phyloP scores from a whole-genome alignment of 2,797 vertebrate species.

The Leucoraja ocellata region DNA sequence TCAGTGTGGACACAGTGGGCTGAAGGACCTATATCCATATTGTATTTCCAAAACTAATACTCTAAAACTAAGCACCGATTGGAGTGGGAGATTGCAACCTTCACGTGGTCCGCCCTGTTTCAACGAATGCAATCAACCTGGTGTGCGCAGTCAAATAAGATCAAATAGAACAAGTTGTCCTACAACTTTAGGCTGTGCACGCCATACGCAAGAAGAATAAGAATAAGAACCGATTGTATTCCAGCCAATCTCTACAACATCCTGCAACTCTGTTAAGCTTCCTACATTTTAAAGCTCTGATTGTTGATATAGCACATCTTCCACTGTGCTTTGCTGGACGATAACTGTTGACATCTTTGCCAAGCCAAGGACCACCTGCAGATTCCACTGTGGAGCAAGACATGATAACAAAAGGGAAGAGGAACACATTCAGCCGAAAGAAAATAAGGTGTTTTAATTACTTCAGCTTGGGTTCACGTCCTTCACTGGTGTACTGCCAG shows the following conservation, averaged over 20 bases:
- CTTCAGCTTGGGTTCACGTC: conserved; percentile 94
- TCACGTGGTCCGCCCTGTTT: too few relatives aligned
- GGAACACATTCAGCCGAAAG: conserved; percentile 47
- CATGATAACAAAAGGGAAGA: conserved; percentile 20
- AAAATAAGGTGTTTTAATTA: conserved; percentile 52
- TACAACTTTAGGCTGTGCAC: too few relatives aligned
- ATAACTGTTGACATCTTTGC: background rate
- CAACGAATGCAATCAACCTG: too few relatives aligned
- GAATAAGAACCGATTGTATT: background rate
- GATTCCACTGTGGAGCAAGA: conserved; percentile 38
- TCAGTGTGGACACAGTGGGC: too few relatives aligned
- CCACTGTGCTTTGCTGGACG: background rate
- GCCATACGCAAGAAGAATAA: too few relatives aligned
- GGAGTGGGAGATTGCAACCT: too few relatives aligned
- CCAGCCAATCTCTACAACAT: background rate
- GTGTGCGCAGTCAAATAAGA: too few relatives aligned
- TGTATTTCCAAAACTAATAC: too few relatives aligned
- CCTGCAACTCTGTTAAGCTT: background rate
- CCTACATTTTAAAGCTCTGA: background rate
- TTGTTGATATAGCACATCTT: background rate
- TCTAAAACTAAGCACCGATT: too few relatives aligned
- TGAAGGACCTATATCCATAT: too few relatives aligned
- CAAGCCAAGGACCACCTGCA: background rate
- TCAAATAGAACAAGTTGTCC: too few relatives aligned
- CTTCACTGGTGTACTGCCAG: conserved; percentile 96